Evolutionary conservation across 2,888 invertebrate genomes (phyloP).

Genomic region (Athetis lepigone): DNA sequence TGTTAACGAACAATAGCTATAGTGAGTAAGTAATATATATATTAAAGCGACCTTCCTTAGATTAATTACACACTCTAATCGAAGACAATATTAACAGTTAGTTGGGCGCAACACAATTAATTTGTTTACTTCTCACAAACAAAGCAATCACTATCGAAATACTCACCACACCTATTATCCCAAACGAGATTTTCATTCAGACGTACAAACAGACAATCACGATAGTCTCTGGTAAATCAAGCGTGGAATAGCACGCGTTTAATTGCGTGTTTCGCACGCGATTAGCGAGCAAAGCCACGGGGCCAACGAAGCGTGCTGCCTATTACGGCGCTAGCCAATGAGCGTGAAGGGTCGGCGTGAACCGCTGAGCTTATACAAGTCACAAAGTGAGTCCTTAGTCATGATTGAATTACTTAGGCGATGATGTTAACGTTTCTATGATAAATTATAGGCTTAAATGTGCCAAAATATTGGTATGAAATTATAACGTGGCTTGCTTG

Average conservation of each 20-base stretch:
- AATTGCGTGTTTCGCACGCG: constrained; percentile 48
- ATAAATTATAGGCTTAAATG: neutral
- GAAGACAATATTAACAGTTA: too few relatives aligned
- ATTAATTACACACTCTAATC: too few relatives aligned
- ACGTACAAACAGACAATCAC: constrained; percentile 17
- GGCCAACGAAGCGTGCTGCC: constrained; percentile 42
- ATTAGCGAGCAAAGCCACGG: constrained; percentile 43
- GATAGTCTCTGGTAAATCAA: constrained; percentile 41
- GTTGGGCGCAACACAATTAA: neutral
- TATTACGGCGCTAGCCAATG: constrained; percentile 39
- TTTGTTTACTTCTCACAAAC: constrained; percentile 1
- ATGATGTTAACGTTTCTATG: too few relatives aligned
- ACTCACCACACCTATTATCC: constrained; percentile 8
- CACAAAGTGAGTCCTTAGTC: constrained; percentile 34
- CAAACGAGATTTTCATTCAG: constrained; percentile 11
- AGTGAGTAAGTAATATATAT: too few relatives aligned
- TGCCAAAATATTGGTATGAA: too few relatives aligned
- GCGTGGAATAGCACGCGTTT: constrained; percentile 39
- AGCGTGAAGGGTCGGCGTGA: constrained; percentile 44
- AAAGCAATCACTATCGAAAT: constrained; percentile 1
- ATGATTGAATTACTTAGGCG: constrained; percentile 41
- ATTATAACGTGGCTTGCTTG: too few relatives aligned
- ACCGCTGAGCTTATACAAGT: constrained; percentile 17
- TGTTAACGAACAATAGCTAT: too few relatives aligned
- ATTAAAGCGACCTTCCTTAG: too few relatives aligned